phyloP scores from a whole-genome alignment of 2,888 invertebrate species.

The Tiphia femorata region DNA sequence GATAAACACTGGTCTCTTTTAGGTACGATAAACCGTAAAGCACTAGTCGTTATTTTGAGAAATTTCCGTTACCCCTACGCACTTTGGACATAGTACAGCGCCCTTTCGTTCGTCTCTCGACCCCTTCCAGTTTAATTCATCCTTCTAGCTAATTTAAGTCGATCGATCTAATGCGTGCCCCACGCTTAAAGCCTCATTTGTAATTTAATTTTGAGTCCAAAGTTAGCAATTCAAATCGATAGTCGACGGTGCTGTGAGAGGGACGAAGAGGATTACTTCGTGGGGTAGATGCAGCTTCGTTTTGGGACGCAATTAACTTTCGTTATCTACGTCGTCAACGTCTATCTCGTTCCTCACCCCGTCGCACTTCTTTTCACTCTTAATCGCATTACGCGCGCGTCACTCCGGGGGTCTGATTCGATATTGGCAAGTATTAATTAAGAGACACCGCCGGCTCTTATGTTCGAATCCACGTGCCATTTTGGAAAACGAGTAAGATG shows the following conservation, averaged over 20 bases:
- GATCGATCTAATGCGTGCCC: conserved; percentile 17
- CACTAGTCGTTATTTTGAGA: too few relatives aligned
- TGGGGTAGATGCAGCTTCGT: not conserved
- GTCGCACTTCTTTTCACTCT: not conserved
- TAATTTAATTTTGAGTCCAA: conserved; percentile 16
- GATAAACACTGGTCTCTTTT: too few relatives aligned
- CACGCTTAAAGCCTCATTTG: conserved; percentile 15
- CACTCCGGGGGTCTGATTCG: not conserved
- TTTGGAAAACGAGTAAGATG: too few relatives aligned
- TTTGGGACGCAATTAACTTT: not conserved
- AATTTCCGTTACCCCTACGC: too few relatives aligned
- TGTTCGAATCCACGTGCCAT: too few relatives aligned
- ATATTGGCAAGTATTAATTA: conserved; percentile 1
- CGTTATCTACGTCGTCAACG: not conserved
- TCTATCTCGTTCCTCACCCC: not conserved
- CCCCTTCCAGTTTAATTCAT: not conserved
- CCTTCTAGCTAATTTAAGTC: conserved; percentile 4
- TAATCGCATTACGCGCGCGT: not conserved
- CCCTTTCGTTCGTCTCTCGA: too few relatives aligned
- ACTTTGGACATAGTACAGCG: too few relatives aligned
- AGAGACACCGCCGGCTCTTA: not conserved
- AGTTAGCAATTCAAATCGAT: conserved; percentile 30
- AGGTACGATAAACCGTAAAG: too few relatives aligned
- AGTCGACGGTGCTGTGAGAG: not conserved
- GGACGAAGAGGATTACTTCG: not conserved